Evolutionary conservation across 2,797 vertebrate genomes (phyloP).

Genomic region (Heliangelus exortis): DNA sequence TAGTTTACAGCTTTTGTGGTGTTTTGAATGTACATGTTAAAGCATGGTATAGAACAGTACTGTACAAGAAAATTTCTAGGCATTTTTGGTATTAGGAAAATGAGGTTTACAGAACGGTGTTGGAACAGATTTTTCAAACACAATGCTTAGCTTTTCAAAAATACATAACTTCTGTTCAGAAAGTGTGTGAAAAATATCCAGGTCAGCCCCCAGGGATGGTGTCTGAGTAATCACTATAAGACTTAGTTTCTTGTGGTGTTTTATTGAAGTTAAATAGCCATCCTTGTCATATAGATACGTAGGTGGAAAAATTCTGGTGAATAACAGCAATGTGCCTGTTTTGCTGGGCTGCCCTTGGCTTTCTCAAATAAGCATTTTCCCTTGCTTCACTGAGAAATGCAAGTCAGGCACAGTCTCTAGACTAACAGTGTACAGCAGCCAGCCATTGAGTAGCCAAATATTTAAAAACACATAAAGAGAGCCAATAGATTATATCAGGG

Average conservation of each 20-base stretch:
- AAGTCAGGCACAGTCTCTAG: neutral
- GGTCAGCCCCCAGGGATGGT: neutral
- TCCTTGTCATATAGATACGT: neutral
- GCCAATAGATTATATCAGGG: neutral
- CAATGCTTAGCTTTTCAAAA: neutral
- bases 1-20: neutral
- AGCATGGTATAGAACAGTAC: neutral
- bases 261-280: neutral
- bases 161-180: neutral
- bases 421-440: neutral
- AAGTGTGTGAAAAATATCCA: slow-evolving; percentile 27
- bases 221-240: neutral
- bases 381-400: neutral
- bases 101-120: neutral
- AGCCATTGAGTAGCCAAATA: neutral
- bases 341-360: neutral
- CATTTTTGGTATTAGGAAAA: neutral
- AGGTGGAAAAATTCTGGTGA: neutral
- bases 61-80: neutral
- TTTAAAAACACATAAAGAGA: neutral
- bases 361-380: neutral
- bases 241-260: neutral
- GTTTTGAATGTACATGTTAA: neutral
- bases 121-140: neutral
- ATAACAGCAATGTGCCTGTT: neutral